A percentile compares a stretch with the other conserved stretches of the same genome.
phyloP scores from a whole-genome alignment of 2,888 invertebrate genomes.

The Smittia sp. region DNA sequence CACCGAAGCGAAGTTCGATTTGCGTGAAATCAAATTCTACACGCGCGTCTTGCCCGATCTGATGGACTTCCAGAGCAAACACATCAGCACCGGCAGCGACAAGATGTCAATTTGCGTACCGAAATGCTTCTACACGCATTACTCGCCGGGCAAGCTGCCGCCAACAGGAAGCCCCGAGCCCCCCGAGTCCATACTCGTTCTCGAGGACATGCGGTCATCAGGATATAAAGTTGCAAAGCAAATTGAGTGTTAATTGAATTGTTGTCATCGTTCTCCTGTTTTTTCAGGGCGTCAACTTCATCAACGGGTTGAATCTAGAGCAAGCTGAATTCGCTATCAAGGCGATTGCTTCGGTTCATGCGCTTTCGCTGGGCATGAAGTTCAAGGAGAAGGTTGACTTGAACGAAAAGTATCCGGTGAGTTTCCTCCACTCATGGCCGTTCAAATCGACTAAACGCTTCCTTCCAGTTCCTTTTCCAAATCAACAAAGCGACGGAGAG shows the following conservation, averaged over 20 bases:
- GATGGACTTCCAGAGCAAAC: slow-evolving; percentile 59
- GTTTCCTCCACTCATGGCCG: slow-evolving; percentile 10
- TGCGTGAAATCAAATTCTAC: slow-evolving; percentile 78
- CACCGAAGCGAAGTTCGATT: slow-evolving; percentile 78
- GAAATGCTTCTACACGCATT: slow-evolving; percentile 66
- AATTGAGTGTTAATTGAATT: not conserved
- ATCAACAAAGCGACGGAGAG: slow-evolving; percentile 76
- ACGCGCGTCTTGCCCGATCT: slow-evolving; percentile 72
- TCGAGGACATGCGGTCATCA: slow-evolving; percentile 68
- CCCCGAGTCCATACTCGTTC: slow-evolving; percentile 67
- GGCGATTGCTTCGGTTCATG: slow-evolving; percentile 71
- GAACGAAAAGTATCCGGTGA: slow-evolving; percentile 47
- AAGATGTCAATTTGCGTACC: slow-evolving; percentile 65
- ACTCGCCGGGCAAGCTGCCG: slow-evolving; percentile 54
- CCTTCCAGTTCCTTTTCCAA: slow-evolving; percentile 64
- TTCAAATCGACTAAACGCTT: not conserved
- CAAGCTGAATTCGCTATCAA: slow-evolving; percentile 68
- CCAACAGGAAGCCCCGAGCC: slow-evolving; percentile 52
- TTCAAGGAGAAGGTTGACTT: slow-evolving; percentile 53
- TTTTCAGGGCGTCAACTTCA: slow-evolving; percentile 44
- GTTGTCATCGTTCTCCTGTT: not conserved
- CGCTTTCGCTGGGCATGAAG: slow-evolving; percentile 65
- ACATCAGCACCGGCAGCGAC: slow-evolving; percentile 50
- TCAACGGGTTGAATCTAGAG: slow-evolving; percentile 47
- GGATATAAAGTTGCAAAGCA: slow-evolving; percentile 56